Base-by-base conservation (phyloP, 2,888 invertebrate genomes). In the Caenorhabditis sp. region DNA sequence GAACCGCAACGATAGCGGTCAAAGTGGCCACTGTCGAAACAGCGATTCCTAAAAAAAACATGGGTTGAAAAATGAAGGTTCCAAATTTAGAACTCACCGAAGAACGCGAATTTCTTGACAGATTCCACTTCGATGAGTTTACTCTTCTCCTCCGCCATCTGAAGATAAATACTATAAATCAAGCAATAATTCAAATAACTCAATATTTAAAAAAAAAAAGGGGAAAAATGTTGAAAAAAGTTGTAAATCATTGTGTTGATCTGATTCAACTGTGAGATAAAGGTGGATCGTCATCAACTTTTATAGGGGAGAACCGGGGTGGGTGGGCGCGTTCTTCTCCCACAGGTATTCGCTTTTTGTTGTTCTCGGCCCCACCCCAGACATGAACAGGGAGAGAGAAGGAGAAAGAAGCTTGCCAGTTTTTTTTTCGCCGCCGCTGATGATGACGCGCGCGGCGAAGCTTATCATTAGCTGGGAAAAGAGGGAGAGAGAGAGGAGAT, bases 1-100 rank as follows among this genome's bases (percentile, higher is more conserved):
- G 83, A 36, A 83, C 79, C 23, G 82, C 82, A 27, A 83, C 71
- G 58, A 83, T 83, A 49, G 83, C 83, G 26, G 82, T 83, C 26
- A 83, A 63, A 4, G 83, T 83, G 68, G 83, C 83, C 36, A 83
- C 68, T 17, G 83, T 83, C 31, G 63, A 63, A n/a, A 63, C 63
- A 36, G 63, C 63, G 21, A 63, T 54, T 26, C 62, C 62, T 62
- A 31, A 49, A 43, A 26, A 25, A n/a, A n/a, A n/a, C n/a, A n/a
- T n/a, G n/a, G n/a, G n/a, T n/a, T n/a, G n/a, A n/a, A n/a, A n/a
- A n/a, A n/a, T 36, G 36, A 36, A 36, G 36, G 36, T 5, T 8
- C 7, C 10, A 8, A 10, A 36, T 5, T 36, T 36, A 36, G 36
- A 36, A 36, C 43, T 43, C 14, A 43, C 82, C 84, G 59, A 76